A percentile compares a stretch with the other conserved stretches of the same genome.
Evolutionary conservation across 2,888 invertebrate genomes (phyloP).

Genomic region (Syrphus vitripennis): DNA sequence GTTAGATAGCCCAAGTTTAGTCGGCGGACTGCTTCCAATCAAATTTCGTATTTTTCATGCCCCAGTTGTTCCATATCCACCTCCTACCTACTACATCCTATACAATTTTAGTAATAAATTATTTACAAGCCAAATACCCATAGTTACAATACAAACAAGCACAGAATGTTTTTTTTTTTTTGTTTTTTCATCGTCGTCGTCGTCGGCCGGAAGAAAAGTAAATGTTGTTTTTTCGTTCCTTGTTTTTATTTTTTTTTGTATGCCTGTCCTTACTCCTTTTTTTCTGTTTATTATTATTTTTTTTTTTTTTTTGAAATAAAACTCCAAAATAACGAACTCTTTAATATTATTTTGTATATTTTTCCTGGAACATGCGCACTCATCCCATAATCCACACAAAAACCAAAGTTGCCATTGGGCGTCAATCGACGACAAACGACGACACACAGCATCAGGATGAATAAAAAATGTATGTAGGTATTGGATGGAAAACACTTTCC

Average conservation of each 20-base stretch:
- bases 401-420: constrained; percentile 62
- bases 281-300: too few relatives aligned
- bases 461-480: too few relatives aligned
- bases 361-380: constrained; percentile 61
- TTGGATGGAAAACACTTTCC: neutral
- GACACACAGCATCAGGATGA: neutral
- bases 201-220: neutral
- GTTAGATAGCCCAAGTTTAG: constrained; percentile 40
- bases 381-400: constrained; percentile 57
- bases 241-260: neutral
- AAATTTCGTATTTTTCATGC: constrained; percentile 54
- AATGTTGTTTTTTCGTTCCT: constrained; percentile 14
- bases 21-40: constrained; percentile 55
- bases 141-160: constrained; percentile 33
- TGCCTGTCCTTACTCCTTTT: neutral
- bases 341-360: neutral
- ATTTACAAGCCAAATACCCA: constrained; percentile 53
- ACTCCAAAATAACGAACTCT: constrained; percentile 34
- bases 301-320: neutral
- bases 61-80: constrained; percentile 43
- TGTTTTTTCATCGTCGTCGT: neutral
- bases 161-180: neutral
- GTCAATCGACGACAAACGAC: neutral
- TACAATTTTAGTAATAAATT: constrained; percentile 61
- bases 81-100: too few relatives aligned